Evolutionary conservation across 2,888 invertebrate species (phyloP).

Genomic region (Oscheius sp.): DNA sequence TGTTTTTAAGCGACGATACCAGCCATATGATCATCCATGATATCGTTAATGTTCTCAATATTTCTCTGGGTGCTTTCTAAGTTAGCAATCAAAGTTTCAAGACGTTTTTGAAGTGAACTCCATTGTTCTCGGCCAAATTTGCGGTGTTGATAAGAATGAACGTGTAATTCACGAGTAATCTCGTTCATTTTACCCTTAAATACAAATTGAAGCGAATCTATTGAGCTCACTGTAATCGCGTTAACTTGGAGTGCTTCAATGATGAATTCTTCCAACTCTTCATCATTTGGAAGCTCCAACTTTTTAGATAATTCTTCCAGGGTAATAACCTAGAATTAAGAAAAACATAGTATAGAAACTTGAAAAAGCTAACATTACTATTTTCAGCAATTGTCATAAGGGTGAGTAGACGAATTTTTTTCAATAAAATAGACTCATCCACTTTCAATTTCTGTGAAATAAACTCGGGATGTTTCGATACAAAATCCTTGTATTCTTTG

Average conservation of each 20-base stretch:
- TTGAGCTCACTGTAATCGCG: slow-evolving; percentile 58
- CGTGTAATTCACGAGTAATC: slow-evolving; percentile 51
- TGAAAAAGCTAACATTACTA: slow-evolving; percentile 74
- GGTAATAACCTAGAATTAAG: slow-evolving; percentile 80
- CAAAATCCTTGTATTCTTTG: slow-evolving; percentile 40
- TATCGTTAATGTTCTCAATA: slow-evolving; percentile 51
- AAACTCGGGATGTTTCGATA: slow-evolving; percentile 80
- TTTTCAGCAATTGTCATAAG: slow-evolving; percentile 97
- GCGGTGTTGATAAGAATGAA: slow-evolving; percentile 63
- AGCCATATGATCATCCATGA: background rate
- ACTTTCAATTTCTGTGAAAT: slow-evolving; percentile 76
- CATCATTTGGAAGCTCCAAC: slow-evolving; percentile 81
- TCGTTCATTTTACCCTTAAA: slow-evolving; percentile 69
- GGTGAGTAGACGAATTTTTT: slow-evolving; percentile 93
- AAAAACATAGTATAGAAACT: background rate
- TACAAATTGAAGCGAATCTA: background rate
- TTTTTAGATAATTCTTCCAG: slow-evolving; percentile 88
- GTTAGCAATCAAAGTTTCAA: slow-evolving; percentile 55
- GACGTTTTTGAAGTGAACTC: slow-evolving; percentile 50
- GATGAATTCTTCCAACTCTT: slow-evolving; percentile 93
- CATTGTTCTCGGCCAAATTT: slow-evolving; percentile 64
- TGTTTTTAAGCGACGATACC: background rate
- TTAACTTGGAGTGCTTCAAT: slow-evolving; percentile 80
- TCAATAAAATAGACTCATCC: slow-evolving; percentile 55
- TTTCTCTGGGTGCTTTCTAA: slow-evolving; percentile 58